Conservation (phyloP, 2,797 vertebrate species). For the Xenopus petersii region DNA sequence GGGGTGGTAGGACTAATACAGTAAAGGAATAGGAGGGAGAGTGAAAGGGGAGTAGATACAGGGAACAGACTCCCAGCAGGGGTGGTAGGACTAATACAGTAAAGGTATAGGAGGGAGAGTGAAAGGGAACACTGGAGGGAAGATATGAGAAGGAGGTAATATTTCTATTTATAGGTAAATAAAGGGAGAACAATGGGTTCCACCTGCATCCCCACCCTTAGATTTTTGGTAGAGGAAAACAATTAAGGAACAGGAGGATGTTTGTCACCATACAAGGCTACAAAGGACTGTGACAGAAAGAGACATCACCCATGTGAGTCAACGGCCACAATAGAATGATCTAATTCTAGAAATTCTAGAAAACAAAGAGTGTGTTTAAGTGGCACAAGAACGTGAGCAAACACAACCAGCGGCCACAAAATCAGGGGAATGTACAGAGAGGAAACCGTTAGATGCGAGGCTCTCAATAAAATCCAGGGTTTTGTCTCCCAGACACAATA, state of each 20-base stretch:
- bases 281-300: constrained; percentile 1
- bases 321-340: constrained; percentile 1
- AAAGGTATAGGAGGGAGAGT: no score
- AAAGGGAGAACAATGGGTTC: no score
- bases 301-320: constrained; percentile 20
- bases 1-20: no score
- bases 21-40: no score
- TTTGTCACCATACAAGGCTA: neutral
- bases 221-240: neutral
- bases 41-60: no score
- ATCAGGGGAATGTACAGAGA: neutral
- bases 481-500: constrained; percentile 8
- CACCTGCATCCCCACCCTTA: no score
- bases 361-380: neutral
- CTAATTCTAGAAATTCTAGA: neutral
- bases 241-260: neutral
- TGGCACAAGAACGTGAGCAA: neutral
- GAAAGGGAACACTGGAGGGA: no score
- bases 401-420: neutral
- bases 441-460: neutral
- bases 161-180: no score
- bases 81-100: no score
- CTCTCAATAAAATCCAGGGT: neutral
- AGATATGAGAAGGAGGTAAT: no score
- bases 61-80: no score